phyloP scores from a whole-genome alignment of 2,888 invertebrate genomes.

The Oscheius sp. region DNA sequence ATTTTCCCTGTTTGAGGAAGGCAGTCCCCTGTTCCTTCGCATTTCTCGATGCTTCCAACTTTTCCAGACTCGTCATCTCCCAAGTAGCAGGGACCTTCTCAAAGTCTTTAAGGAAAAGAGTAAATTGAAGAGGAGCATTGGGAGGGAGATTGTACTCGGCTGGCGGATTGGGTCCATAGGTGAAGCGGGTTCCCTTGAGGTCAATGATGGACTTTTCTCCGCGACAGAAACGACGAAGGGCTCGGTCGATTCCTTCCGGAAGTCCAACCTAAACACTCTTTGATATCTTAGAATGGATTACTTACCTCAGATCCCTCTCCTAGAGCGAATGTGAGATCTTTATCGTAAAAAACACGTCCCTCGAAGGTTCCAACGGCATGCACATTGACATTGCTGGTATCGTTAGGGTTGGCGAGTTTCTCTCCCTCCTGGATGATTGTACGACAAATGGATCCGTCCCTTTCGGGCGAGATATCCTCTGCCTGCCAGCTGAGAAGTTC shows the following conservation, averaged over 20 bases:
- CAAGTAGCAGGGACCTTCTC: slow-evolving; percentile 86
- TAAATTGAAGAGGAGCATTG: slow-evolving; percentile 82
- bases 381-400: slow-evolving; percentile 83
- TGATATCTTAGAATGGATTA: neutral
- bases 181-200: slow-evolving; percentile 56
- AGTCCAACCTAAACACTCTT: slow-evolving; percentile 74
- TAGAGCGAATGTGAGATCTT: slow-evolving; percentile 83
- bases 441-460: slow-evolving; percentile 84
- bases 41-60: slow-evolving; percentile 82
- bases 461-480: slow-evolving; percentile 86
- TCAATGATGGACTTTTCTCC: slow-evolving; percentile 63
- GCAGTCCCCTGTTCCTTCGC: slow-evolving; percentile 90
- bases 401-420: slow-evolving; percentile 81
- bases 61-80: slow-evolving; percentile 83
- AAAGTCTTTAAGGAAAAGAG: slow-evolving; percentile 83
- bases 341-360: slow-evolving; percentile 81
- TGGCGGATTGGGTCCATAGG: slow-evolving; percentile 71
- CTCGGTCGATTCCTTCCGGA: slow-evolving; percentile 84
- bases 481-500: slow-evolving; percentile 57
- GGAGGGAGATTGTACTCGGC: slow-evolving; percentile 81
- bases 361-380: slow-evolving; percentile 80
- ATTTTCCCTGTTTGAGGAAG: slow-evolving; percentile 82
- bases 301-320: slow-evolving; percentile 83
- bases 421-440: slow-evolving; percentile 79
- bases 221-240: slow-evolving; percentile 80